A percentile compares a stretch with the other conserved stretches of the same genome.
phyloP scores from a whole-genome alignment of 1,140 invertebrate species.

The Papilio machaon region DNA sequence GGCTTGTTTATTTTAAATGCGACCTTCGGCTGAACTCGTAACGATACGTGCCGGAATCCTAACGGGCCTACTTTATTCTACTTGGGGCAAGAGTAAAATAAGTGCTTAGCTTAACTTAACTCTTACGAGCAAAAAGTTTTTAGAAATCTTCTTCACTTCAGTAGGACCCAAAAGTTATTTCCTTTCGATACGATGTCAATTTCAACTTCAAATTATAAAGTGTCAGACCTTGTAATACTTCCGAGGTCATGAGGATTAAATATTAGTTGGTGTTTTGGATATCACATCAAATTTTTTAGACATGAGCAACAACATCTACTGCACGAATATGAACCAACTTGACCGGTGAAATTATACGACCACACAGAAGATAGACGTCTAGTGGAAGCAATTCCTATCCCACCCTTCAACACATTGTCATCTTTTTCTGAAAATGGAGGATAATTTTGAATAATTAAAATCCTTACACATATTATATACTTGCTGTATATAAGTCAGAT shows the following conservation, averaged over 20 bases:
- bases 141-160: not conserved
- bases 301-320: too few species aligned
- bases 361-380: too few species aligned
- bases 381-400: too few species aligned
- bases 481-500: not conserved
- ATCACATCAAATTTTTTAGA: too few species aligned
- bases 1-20: not conserved
- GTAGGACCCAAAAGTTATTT: not conserved
- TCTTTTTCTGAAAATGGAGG: too few species aligned
- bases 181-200: not conserved
- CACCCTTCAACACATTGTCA: too few species aligned
- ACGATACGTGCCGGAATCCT: not conserved
- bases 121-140: not conserved
- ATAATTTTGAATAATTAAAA: not conserved
- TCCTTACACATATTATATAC: not conserved
- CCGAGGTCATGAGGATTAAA: not conserved
- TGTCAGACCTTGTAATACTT: not conserved
- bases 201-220: not conserved
- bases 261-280: too few species aligned
- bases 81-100: not conserved
- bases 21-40: not conserved
- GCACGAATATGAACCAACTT: too few species aligned
- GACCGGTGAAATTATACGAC: too few species aligned
- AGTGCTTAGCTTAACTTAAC: not conserved
- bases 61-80: conserved; percentile 7